These are phyloP conservation scores for Zoanthus sansibaricus DNA, from an alignment of 92 coral and sea anemone genomes.

Conservation along the genomic window DNA sequence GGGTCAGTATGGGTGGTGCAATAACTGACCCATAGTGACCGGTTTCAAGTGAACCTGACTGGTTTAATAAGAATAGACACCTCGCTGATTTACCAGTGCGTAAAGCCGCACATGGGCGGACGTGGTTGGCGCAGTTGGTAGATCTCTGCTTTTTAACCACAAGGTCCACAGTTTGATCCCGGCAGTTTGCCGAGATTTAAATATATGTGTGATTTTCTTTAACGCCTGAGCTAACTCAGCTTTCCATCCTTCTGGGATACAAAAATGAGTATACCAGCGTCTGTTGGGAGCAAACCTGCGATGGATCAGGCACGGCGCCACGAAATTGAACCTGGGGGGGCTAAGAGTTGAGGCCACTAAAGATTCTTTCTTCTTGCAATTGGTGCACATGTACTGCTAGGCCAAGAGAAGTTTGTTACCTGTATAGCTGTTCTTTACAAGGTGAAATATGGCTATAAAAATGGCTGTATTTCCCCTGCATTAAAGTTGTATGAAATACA, in stretches of 20 bases:
- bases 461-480: neutral
- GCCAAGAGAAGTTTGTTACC: neutral
- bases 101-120: neutral
- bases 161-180: too few relatives aligned
- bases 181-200: too few relatives aligned
- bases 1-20: neutral
- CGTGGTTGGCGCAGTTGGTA: too few relatives aligned
- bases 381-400: neutral
- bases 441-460: neutral
- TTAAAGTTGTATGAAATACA: too few relatives aligned
- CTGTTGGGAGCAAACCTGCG: too few relatives aligned
- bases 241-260: too few relatives aligned
- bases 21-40: conserved; percentile 16
- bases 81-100: neutral
- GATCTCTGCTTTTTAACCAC: too few relatives aligned
- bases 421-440: neutral
- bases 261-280: too few relatives aligned
- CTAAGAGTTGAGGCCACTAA: too few relatives aligned
- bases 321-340: too few relatives aligned
- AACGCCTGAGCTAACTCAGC: neutral
- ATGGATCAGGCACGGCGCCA: too few relatives aligned
- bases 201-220: too few relatives aligned
- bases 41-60: conserved; percentile 9
- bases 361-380: neutral
- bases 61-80: conserved; percentile 3